Base-by-base conservation (phyloP, 2,797 vertebrate genomes). In the Myotis planiceps region DNA sequence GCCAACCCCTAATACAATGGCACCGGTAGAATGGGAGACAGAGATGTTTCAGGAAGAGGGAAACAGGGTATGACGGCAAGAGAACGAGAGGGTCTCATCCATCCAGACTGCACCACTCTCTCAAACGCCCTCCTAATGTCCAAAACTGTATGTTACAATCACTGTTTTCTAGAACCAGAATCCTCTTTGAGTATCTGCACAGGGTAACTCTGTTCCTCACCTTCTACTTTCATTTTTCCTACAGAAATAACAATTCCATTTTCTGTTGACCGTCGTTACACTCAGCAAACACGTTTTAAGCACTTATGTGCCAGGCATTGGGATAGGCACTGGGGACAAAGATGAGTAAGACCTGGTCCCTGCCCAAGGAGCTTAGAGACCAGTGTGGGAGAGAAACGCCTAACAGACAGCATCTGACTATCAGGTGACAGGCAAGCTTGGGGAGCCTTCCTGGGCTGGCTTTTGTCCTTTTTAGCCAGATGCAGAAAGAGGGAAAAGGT, bases 241-340 rank as follows among this genome's bases (percentile, higher is more conserved):
- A 39, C 53, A 47, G 79, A 83, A 87, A 63, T 25, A 66, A 74
- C 90, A 55, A 60, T 51, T 9, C 6, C 3, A 10, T 32, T 87
- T 53, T 85, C 37, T 87, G 13, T 71, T 82, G 53, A 75, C 39
- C 25, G 71, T 75, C 27, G 9, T 60, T 63, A 21, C n/a, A 9
- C 49, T 83, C 65, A 80, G 65, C 19, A 90, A 39, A 72, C 37
- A 75, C 66, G 51, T 32, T n/a, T 92, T 66, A 92, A 60, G 49
- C 51, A 5, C 19, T 51, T 66, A 23, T 12, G 37, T 34, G n/a
- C n/a, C 71, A 88, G 80, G 19, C 60, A 69, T 5, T 47, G 51
- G 71, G 45, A 32, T 5, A 45, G 32, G 10, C 29, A 18, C 25
- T 81, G 6, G 21, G n/a, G 45, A 60, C 37, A 47, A 53, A 68